These are phyloP conservation scores for Apis mellifera DNA, from an alignment of 1,140 invertebrate genomes.

Conservation along the genomic window Amel_HAv3.1 CM009934.2:7661001-7661500, in stretches of 20 bases:
- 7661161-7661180: constrained; percentile 84
- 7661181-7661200: constrained; percentile 81
- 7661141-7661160: constrained; percentile 79
- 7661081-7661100: constrained; percentile 82
- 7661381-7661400: too few relatives aligned
- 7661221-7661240: not conserved
- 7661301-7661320: not conserved
- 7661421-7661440: too few relatives aligned
- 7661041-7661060: constrained; percentile 82
- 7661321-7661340: not conserved
- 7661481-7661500: too few relatives aligned
- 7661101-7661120: constrained; percentile 81
- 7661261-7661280: not conserved
- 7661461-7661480: too few relatives aligned
- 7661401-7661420: too few relatives aligned
- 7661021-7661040: constrained; percentile 85
- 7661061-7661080: constrained; percentile 79
- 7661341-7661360: not conserved
- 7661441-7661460: too few relatives aligned
- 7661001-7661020: constrained; percentile 65
- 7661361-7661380: too few relatives aligned
- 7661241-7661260: not conserved
- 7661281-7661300: not conserved
- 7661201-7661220: constrained; percentile 27
- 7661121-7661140: constrained; percentile 83